Percentiles rank a stretch among this genome's conserved stretches.
Evolutionary conservation across 2,113 vertebrate genomes (phyloP).

Genomic region (Dicrurus megarhynchus): DNA sequence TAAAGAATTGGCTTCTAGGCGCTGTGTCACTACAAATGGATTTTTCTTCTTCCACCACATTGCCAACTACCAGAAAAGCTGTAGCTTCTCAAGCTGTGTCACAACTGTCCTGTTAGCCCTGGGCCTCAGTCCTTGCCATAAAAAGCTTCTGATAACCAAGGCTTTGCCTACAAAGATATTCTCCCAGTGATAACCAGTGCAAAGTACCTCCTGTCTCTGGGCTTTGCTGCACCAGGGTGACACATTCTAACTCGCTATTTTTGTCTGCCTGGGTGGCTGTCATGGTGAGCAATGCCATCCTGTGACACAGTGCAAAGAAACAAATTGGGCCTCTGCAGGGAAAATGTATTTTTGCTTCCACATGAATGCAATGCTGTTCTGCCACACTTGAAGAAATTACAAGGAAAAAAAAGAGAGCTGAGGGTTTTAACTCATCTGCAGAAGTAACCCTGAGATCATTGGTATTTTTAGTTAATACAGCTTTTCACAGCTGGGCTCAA

Average conservation of each 20-base stretch:
- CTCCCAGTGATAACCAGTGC: not conserved
- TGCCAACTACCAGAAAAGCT: not conserved
- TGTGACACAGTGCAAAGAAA: not conserved
- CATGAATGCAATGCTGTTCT: not conserved
- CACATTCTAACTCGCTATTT: not conserved
- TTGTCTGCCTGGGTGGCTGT: not conserved
- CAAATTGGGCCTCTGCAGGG: not conserved
- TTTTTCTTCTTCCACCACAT: not conserved
- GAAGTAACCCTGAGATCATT: not conserved
- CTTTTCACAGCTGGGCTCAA: not conserved
- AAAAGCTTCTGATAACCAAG: not conserved
- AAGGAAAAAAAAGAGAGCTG: not conserved
- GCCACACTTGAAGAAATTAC: not conserved
- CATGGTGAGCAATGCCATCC: not conserved
- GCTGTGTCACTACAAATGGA: not conserved
- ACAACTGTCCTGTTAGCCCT: rapidly evolving
- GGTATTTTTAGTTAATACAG: not conserved
- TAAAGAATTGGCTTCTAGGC: constrained; percentile 53
- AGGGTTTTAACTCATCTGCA: not conserved
- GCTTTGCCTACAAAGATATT: not conserved
- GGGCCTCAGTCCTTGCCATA: not conserved
- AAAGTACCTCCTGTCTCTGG: not conserved
- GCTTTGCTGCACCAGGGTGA: not conserved
- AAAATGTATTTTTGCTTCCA: not conserved
- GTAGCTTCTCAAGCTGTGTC: not conserved